Evolutionary conservation across 2,888 invertebrate species (phyloP).

Genomic region (Metellina segmentata): DNA sequence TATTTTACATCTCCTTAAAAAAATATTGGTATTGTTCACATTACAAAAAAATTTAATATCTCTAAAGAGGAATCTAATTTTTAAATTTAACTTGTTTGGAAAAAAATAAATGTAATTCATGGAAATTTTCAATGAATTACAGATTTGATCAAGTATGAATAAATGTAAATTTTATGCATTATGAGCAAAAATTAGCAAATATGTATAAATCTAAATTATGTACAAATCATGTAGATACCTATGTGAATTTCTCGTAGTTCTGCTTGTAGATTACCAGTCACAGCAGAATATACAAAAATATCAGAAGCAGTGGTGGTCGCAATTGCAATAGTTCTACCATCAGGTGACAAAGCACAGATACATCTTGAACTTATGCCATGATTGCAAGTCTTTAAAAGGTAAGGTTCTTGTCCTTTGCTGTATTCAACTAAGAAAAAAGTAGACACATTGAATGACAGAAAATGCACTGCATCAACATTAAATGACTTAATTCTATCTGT

Average conservation of each 20-base stretch:
- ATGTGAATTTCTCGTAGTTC: slow-evolving; percentile 85
- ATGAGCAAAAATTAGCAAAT: no score
- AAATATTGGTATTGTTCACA: no score
- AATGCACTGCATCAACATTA: background rate
- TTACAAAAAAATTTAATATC: no score
- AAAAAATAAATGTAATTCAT: no score
- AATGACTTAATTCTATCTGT: background rate
- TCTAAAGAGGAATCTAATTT: no score
- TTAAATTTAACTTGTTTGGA: no score
- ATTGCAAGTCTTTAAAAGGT: slow-evolving; percentile 86
- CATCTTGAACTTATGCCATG: slow-evolving; percentile 80
- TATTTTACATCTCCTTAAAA: no score
- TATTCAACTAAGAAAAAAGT: slow-evolving; percentile 86
- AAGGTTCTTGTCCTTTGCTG: slow-evolving; percentile 89
- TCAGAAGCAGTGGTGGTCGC: slow-evolving; percentile 85
- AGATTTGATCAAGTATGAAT: no score
- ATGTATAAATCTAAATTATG: no score
- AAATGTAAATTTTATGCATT: no score
- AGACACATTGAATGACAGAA: slow-evolving; percentile 4
- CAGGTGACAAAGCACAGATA: slow-evolving; percentile 88
- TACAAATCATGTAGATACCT: slow-evolving; percentile 79
- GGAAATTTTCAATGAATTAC: no score
- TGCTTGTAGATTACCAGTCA: slow-evolving; percentile 85
- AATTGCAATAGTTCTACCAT: slow-evolving; percentile 89
- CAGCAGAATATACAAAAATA: slow-evolving; percentile 87